Base-by-base conservation (phyloP, 2,888 invertebrate species). In the Apamea anceps region DNA sequence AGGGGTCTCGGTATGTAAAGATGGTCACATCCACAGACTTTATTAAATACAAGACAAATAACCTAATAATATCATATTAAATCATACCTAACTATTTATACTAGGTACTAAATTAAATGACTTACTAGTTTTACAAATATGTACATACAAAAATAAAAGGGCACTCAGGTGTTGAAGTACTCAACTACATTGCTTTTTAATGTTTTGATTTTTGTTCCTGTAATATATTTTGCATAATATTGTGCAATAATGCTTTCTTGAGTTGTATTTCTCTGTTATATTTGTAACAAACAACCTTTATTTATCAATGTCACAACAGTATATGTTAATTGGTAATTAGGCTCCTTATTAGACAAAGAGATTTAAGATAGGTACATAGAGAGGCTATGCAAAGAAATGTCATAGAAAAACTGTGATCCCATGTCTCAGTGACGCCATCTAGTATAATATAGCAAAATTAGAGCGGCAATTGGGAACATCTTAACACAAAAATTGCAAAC, bases 181-280 rank as follows among this genome's bases (percentile, higher is more conserved):
- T 54, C 8, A 25, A 8, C 25, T 0, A 3, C 25, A 25, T 25
- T 1, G 25, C 10, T 25, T 25, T 25, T 57, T 25, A 57, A 54
- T 65, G 2, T n/a, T 42, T 63, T 28, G 5, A 8, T 18, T 65
- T 32, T 79, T 54, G 62, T 28, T n/a, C 3, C 13, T n/a, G 5
- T 42, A 54, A 66, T 3, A 12, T 10, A 48, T 21, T 77, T 81
- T 85, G 7, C 75, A 85, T 70, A 85, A 72, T 48, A 18, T 83
- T 75, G 13, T 80, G 81, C 75, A 83, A 82, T 60, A 32, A 42
- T 42, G 18, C 2, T 57, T n/a, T 51, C 1, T 10, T 7, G 10
- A 18, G 25, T 32, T 57, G 3, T 42, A 13, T 48, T 42, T 42
- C 13, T 48, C 21, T 21, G 3, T 75, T 37, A 13, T n/a, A 48